A percentile compares a stretch with the other conserved stretches of the same genome.
These are phyloP conservation scores for Sebastes hubbsi DNA, from an alignment of 2,797 vertebrate species.

Conservation along the genomic window DNA sequence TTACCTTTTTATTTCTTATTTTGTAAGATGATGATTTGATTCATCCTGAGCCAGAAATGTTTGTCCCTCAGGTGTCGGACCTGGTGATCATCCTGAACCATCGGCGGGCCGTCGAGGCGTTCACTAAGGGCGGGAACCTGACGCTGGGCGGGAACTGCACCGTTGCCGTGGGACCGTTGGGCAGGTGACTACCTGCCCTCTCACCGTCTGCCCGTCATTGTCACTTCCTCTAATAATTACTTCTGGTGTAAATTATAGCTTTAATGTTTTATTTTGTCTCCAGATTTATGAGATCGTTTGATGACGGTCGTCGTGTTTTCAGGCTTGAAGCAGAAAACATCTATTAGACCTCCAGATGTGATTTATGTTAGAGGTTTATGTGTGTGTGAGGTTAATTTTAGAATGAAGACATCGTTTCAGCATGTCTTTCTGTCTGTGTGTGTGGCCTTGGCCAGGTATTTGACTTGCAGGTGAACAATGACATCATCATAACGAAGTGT, in stretches of 20 bases:
- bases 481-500: not conserved
- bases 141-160: conserved; percentile 96
- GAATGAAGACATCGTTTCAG: too few relatives aligned
- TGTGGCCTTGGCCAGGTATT: conserved; percentile 12
- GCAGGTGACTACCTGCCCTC: conserved; percentile 81
- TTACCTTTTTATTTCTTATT: not conserved
- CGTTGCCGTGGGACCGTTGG: conserved; percentile 93
- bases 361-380: not conserved
- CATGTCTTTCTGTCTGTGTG: not conserved
- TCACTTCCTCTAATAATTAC: not conserved
- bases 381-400: too few relatives aligned
- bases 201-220: not conserved
- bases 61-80: conserved; percentile 88
- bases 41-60: not conserved
- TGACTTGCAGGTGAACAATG: not conserved
- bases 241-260: conserved; percentile 8
- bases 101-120: conserved; percentile 92
- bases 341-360: not conserved
- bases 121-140: conserved; percentile 96
- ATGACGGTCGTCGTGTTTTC: conserved; percentile 9
- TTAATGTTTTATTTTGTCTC: not conserved
- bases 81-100: conserved; percentile 97
- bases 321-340: conserved; percentile 12
- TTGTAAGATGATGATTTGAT: not conserved
- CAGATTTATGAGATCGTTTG: conserved; percentile 13